Base-by-base conservation (phyloP, 2,888 invertebrate species). In the Drosophila vallismaia region DNA sequence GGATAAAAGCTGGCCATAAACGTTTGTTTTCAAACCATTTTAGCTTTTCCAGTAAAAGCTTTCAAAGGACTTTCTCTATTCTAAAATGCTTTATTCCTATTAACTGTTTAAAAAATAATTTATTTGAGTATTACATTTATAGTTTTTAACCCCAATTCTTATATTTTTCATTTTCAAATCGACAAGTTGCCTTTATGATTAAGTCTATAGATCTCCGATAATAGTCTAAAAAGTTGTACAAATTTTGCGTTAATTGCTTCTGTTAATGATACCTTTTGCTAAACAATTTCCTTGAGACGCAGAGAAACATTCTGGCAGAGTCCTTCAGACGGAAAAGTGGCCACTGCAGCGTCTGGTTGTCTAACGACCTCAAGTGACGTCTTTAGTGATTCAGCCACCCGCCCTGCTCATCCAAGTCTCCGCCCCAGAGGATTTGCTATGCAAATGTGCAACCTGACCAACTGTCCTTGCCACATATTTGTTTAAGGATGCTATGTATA, bases 391-490 rank as follows among this genome's bases (percentile, higher is more conserved):
- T 33, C 31, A 36, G 5, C 36, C 36, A 5, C 10, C 5, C 19
- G 2, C 10, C 6, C 49, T 19, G n/a, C 8, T 1, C 29, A 14
- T 29, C 57, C 29, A 26, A 19, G n/a, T 12, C 31, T 26, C 10
- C 4, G 38, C 46, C 46, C 26, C 28, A 8, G 28, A 51, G 19
- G 50, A 38, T 45, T 66, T 45, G 24, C 14, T 53, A 64, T 64
- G 64, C 54, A 64, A 64, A 64, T 68, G 45, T 29, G 68, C 67
- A 63, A 45, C 49, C 64, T 19, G 42, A 42, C 40, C 42, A 42
- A 44, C 52, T 67, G 68, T 64, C 68, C 64, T 64, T 52, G 68
- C 53, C 68, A 67, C 45, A 53, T 68, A 46, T 45, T 64, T 64
- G 68, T 68, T 64, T 36, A 64, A 46, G 38, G 45, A 64, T 64